These are phyloP conservation scores for Rhea pennata DNA, from an alignment of 2,113 vertebrate genomes.

Conservation along the genomic window DNA sequence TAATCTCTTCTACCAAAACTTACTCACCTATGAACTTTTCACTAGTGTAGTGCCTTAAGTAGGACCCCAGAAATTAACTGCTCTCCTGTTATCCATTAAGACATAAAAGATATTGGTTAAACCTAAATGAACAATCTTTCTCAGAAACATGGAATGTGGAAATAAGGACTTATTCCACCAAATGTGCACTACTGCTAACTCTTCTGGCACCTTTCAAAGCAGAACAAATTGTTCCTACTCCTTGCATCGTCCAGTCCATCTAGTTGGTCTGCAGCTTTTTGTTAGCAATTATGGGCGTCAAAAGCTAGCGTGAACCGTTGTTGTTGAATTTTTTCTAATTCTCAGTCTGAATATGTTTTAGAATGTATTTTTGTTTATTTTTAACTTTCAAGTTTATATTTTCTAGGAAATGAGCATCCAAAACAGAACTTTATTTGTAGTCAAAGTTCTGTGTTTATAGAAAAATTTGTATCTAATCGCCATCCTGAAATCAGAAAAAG, in stretches of 20 bases:
- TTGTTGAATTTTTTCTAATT: not conserved
- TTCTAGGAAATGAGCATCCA: not conserved
- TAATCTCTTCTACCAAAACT: not conserved
- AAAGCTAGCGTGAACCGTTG: not conserved
- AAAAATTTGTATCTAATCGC: not conserved
- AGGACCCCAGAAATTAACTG: not conserved
- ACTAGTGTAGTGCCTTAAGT: not conserved
- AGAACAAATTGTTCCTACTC: not conserved
- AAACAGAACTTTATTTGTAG: conserved; percentile 51
- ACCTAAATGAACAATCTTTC: not conserved
- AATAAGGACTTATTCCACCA: not conserved
- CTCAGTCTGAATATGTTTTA: not conserved
- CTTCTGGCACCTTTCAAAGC: not conserved
- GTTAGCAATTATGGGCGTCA: not conserved
- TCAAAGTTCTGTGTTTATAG: conserved; percentile 5
- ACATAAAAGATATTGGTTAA: not conserved
- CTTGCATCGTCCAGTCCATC: not conserved
- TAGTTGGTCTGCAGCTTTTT: not conserved
- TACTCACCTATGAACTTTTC: not conserved
- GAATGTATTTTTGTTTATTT: conserved; percentile 25
- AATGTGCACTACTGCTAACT: not conserved
- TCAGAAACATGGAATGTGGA: not conserved
- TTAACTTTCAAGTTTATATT: conserved; percentile 12
- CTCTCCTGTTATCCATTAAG: not conserved
- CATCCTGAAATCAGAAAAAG: not conserved